These are phyloP conservation scores for Daktulosphaira vitifoliae DNA, from an alignment of 1,140 invertebrate genomes.

Conservation along the genomic window DNA sequence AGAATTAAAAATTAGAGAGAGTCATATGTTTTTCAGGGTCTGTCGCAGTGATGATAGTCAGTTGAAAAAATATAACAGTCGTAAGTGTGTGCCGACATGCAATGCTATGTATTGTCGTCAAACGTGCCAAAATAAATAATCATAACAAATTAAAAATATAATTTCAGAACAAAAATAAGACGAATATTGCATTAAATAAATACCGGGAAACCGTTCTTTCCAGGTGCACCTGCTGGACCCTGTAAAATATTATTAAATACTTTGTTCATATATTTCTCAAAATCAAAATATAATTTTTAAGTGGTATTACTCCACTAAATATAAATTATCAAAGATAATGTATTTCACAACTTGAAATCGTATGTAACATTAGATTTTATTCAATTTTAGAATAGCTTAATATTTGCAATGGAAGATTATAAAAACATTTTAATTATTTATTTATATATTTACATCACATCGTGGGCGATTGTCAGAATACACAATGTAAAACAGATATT, in stretches of 20 bases:
- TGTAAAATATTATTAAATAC: conserved; percentile 50
- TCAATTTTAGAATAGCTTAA: no score
- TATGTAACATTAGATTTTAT: background rate
- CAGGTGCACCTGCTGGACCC: conserved; percentile 66
- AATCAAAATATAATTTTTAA: background rate
- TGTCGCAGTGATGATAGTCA: background rate
- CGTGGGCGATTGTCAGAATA: no score
- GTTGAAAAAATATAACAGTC: background rate
- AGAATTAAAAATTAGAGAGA: background rate
- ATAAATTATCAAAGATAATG: no score
- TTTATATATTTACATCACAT: no score
- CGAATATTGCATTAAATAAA: conserved; percentile 46
- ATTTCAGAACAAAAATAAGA: no score
- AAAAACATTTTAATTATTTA: no score
- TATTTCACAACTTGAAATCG: conserved; percentile 5
- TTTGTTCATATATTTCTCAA: background rate
- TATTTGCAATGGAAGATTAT: no score
- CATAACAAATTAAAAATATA: conserved; percentile 40
- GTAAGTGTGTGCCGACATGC: conserved; percentile 4
- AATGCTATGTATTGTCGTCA: background rate
- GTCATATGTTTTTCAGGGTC: background rate
- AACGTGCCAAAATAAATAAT: conserved; percentile 39
- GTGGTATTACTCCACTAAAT: no score
- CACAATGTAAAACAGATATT: no score
- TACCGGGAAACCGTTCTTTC: conserved; percentile 86